Evolutionary conservation across 2,888 invertebrate species (phyloP), one percentile per base, ranked within the genome.

Genomic region (Nowickia ferox): DNA sequence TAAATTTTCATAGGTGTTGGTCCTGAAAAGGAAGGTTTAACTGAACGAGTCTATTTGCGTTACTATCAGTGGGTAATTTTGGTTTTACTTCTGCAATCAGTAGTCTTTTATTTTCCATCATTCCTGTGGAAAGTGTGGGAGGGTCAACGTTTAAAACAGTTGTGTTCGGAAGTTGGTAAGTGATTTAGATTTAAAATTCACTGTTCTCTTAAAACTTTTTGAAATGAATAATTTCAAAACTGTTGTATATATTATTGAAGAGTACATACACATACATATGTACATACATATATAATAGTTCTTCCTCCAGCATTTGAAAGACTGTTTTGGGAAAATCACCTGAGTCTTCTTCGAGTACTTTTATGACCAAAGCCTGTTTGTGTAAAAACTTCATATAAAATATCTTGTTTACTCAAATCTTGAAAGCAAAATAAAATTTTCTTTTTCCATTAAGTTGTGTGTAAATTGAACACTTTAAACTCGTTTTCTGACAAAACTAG

Each of bases 141-240:
- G 76, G 88, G 94, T 94, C 59, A 95, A 94, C 48, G 94, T 92
- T 53, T 93, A 10, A 90, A 90, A 61, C 90, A 91, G 22, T 87
- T 93, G 2, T 93, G 93, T 46, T 88, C 89, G 10, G 90, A 92
- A 83, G 88, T 92, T 3, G 90, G 90, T 90, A 84, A 87, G 87
- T 84, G 9, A 9, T 76, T 1, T 51, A 40, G n/a, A 15, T 61
- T 17, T 19, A 9, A 10, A 17, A 17, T 53, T 17, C n/a, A 51
- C 8, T 51, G n/a, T 17, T 22, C 11, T 8, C 9, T 55, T 57
- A 30, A 38, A 6, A n/a, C n/a, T 9, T 1, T 17, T 15, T 48
- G 15, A 48, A 48, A 13, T 48, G 1, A 15, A 15, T 48, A n/a
- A 9, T n/a, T 5, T 13, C 13, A 22, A 13, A 13, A 11, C 10